phyloP scores from a whole-genome alignment of 2,888 invertebrate species.

The Seira ritae region DNA sequence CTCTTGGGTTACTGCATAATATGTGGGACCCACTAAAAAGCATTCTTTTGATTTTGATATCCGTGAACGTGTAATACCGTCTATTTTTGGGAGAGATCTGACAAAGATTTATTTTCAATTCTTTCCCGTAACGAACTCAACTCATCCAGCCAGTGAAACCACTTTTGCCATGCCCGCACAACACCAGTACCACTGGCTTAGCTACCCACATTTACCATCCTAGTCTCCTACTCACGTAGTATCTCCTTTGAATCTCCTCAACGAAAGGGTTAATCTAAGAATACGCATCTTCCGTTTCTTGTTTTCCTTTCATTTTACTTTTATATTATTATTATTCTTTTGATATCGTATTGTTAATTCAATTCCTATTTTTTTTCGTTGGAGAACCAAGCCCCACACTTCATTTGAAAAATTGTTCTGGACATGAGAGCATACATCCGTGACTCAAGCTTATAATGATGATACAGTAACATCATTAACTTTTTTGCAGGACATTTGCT shows the following conservation, averaged over 20 bases:
- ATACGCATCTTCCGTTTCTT: constrained; percentile 39
- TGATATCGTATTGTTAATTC: constrained; percentile 58
- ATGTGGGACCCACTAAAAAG: no score
- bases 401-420: no score
- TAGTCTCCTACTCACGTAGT: no score
- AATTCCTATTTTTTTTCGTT: constrained; percentile 33
- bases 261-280: constrained; percentile 64
- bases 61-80: no score
- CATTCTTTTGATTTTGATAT: no score
- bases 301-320: constrained; percentile 30
- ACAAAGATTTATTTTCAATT: constrained; percentile 58
- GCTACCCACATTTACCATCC: constrained; percentile 15
- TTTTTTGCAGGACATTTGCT: not conserved
- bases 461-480: not conserved
- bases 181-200: not conserved
- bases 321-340: constrained; percentile 45
- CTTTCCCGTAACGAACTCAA: constrained; percentile 29
- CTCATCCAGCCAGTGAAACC: no score
- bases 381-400: no score
- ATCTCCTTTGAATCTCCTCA: no score
- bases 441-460: constrained; percentile 6
- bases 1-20: no score
- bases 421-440: constrained; percentile 57
- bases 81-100: constrained; percentile 31
- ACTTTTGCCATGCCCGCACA: not conserved